Evolutionary conservation across 2,888 invertebrate species (phyloP).

Genomic region (Lasius fuliginosus): DNA sequence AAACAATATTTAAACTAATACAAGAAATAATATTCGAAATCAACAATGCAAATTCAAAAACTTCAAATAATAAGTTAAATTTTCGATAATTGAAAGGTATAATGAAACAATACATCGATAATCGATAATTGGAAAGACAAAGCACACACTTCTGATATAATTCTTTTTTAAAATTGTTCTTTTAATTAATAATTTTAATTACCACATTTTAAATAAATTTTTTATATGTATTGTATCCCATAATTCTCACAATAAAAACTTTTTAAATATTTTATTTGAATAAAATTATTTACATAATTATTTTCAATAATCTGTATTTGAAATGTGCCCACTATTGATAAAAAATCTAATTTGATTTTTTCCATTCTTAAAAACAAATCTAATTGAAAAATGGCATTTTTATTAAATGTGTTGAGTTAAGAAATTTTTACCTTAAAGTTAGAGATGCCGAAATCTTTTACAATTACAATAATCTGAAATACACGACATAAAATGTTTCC

Average conservation of each 20-base stretch:
- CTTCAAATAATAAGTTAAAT: neutral
- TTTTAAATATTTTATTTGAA: neutral
- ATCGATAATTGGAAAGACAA: neutral
- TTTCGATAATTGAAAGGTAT: neutral
- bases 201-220: neutral
- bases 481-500: neutral
- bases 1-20: neutral
- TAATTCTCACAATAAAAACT: neutral
- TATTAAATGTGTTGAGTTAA: neutral
- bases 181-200: neutral
- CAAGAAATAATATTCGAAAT: neutral
- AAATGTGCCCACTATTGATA: neutral
- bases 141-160: neutral
- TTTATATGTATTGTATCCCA: neutral
- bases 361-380: slow-evolving; percentile 2
- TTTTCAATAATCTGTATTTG: neutral
- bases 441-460: neutral
- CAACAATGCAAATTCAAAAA: neutral
- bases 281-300: neutral
- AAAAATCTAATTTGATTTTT: slow-evolving; percentile 1
- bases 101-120: neutral
- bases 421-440: neutral
- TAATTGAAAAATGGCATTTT: neutral
- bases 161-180: neutral
- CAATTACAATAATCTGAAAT: neutral